Evolutionary conservation across 1,140 invertebrate genomes (phyloP), one percentile per base, ranked within the genome.

Genomic region (Drepana arcuata): DNA sequence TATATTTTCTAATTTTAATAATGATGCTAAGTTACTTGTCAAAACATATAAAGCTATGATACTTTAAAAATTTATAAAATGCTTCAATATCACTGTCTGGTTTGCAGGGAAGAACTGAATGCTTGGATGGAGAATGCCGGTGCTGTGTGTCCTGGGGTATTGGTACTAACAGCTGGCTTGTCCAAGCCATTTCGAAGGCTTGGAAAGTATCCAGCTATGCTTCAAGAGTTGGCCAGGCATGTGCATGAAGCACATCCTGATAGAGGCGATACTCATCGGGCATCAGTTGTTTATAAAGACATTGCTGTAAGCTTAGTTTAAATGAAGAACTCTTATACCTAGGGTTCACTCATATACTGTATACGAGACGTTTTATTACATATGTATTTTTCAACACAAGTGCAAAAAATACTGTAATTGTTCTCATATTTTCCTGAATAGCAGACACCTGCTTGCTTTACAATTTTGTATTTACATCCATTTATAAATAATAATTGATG

Each of bases 241-340:
- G 93, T 97, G 16, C 93, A 96, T 86, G 97, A 98, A 78, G 92
- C 90, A 65, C 96, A 99, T 83, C 88, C 93, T 1, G 98, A 99
- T 82, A 86, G 97, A 48, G 98, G 97, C 1, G 97, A 99, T 68
- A 95, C 96, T 1, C 96, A 99, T 73, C 85, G 97, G 44, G 96
- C 96, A 26, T 92, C 96, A 53, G 89, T 90, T 47, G 92, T 99
- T 14, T 99, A 97, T 77, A 94, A 96, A 73, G 95, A 99, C 61
- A 93, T 99, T 60, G 91, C 94, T 41, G 95, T 97, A 84, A 88
- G 89, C 88, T 36, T 31, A 15, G 5, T 7, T 33, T 30, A 18
- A 26, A 2, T 26, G 6, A 26, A 10, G 6, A 6, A 26, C n/a
- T 7, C 10, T 26, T 2, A 6, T 6, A 10, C n/a, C 6, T 26